These are phyloP conservation scores for Puma concolor DNA, from an alignment of 2,113 vertebrate genomes.

Conservation along the genomic window DNA sequence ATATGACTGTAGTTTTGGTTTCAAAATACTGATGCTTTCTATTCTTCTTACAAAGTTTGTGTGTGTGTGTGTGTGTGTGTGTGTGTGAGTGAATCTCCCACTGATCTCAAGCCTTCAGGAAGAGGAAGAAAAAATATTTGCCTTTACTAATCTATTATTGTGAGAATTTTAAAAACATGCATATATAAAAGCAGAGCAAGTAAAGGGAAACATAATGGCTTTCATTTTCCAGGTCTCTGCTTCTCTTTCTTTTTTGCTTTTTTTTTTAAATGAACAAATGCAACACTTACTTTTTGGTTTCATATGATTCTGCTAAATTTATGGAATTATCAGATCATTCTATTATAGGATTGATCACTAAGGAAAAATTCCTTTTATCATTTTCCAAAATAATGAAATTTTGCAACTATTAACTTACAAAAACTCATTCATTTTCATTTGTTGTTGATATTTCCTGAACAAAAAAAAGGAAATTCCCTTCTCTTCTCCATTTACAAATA, in stretches of 20 bases:
- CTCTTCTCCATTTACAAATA: slow-evolving; percentile 32
- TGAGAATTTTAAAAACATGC: background rate
- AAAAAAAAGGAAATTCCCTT: background rate
- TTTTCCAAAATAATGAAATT: background rate
- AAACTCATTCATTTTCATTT: background rate
- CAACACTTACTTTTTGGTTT: background rate
- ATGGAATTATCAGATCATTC: background rate
- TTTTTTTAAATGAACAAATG: background rate
- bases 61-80: background rate
- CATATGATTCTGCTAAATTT: background rate
- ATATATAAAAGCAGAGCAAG: background rate
- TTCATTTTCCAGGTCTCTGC: background rate
- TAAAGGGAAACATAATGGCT: background rate
- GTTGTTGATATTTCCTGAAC: background rate
- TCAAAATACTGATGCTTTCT: background rate
- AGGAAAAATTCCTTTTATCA: background rate
- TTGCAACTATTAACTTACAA: background rate
- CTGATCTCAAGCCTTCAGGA: slow-evolving; percentile 3
- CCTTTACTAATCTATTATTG: background rate
- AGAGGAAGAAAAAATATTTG: background rate
- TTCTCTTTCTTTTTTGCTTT: background rate
- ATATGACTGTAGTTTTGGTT: background rate
- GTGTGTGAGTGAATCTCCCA: background rate
- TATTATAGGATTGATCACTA: background rate
- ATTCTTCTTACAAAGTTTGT: background rate